Evolutionary conservation across 2,797 vertebrate species (phyloP).

Genomic region (Chiloscyllium punctatum): DNA sequence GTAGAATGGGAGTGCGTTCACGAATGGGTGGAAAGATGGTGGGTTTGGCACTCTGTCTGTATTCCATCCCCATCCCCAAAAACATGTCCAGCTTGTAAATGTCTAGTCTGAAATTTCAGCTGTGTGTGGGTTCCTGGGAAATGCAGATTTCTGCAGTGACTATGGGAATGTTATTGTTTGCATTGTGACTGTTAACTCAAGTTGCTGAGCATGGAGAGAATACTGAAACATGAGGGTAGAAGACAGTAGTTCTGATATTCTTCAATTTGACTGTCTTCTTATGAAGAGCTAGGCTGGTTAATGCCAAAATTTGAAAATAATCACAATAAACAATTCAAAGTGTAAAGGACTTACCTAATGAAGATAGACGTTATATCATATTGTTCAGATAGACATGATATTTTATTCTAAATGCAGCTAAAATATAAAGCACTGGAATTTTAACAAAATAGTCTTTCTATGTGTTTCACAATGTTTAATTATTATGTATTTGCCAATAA

Average conservation of each 20-base stretch:
- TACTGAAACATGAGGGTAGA: not conserved
- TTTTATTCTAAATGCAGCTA: not conserved
- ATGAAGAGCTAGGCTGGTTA: not conserved
- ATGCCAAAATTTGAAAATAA: not conserved
- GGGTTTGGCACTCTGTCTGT: too few species aligned
- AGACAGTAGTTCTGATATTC: not conserved
- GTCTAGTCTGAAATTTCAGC: not conserved
- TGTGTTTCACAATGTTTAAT: not conserved
- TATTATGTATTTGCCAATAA: not conserved
- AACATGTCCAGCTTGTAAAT: too few species aligned
- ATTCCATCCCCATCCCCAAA: too few species aligned
- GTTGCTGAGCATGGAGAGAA: not conserved
- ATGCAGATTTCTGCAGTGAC: not conserved
- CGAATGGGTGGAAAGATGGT: too few species aligned
- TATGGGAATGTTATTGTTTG: not conserved
- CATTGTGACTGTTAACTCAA: not conserved
- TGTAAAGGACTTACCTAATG: not conserved
- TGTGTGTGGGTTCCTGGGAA: not conserved
- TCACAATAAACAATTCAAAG: not conserved
- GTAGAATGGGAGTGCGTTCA: too few species aligned
- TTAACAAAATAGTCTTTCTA: not conserved
- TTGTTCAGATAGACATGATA: not conserved
- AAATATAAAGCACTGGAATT: not conserved
- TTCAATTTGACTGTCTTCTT: not conserved
- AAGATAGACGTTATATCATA: not conserved